Conservation (phyloP, 2,113 vertebrate species). For the Garra rufa region DNA sequence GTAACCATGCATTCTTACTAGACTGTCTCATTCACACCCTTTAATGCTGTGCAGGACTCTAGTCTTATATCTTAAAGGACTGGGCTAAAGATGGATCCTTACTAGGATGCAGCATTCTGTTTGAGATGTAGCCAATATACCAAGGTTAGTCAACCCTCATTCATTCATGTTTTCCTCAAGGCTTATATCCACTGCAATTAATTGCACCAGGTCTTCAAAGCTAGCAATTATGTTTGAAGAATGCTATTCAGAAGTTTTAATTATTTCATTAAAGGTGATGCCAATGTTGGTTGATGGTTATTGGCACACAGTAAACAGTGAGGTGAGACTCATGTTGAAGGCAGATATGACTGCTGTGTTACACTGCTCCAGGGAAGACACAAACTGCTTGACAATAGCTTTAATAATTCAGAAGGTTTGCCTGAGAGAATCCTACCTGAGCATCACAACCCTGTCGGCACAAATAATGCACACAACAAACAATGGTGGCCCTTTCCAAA, state of each 20-base stretch:
- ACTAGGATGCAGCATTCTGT: too few species aligned
- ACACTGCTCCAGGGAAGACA: constrained; percentile 6
- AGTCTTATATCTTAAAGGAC: too few species aligned
- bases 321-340: neutral
- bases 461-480: neutral
- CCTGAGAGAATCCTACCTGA: constrained; percentile 15
- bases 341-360: neutral
- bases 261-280: neutral
- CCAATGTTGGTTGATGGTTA: neutral
- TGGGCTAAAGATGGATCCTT: too few species aligned
- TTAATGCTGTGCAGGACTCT: too few species aligned
- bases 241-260: neutral
- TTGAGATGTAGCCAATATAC: too few species aligned
- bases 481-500: neutral
- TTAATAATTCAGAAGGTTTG: constrained; percentile 48
- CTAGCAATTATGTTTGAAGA: neutral
- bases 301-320: neutral
- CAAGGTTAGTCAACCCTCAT: too few species aligned
- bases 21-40: too few species aligned
- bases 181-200: neutral
- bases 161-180: neutral
- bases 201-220: neutral
- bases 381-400: constrained; percentile 10
- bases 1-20: too few species aligned
- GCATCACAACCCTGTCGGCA: neutral